Conservation (phyloP, 2,113 vertebrate genomes). For the Bambusicola thoracicus region DNA sequence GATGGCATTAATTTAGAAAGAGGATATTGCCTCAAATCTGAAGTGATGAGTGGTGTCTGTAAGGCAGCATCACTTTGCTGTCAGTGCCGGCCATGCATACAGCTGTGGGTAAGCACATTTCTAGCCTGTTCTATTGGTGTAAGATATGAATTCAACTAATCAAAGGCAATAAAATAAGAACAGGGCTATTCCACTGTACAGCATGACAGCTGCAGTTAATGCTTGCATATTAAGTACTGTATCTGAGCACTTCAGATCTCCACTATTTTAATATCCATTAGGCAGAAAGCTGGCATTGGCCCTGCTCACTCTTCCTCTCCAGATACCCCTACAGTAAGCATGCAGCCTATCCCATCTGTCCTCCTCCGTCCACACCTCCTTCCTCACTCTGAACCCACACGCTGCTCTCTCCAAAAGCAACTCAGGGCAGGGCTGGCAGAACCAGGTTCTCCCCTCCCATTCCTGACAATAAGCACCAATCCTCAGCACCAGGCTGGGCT, state of each 20-base stretch:
- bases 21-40: slow-evolving; percentile 40
- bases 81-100: neutral
- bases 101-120: slow-evolving; percentile 35
- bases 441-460: neutral
- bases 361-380: neutral
- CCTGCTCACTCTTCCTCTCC: neutral
- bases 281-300: neutral
- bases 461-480: neutral
- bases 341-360: neutral
- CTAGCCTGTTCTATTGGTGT: neutral
- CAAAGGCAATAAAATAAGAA: slow-evolving; percentile 55
- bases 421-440: neutral
- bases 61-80: slow-evolving; percentile 9
- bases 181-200: neutral
- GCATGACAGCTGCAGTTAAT: slow-evolving; percentile 46
- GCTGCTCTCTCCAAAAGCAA: neutral
- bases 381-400: neutral
- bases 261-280: neutral
- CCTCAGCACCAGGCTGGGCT: neutral
- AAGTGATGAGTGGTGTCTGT: slow-evolving; percentile 45
- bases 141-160: slow-evolving; percentile 38
- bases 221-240: neutral
- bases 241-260: neutral
- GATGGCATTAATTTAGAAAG: slow-evolving; percentile 54
- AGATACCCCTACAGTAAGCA: accelerated